Evolutionary conservation across 2,113 vertebrate species (phyloP).

Genomic region (Strix aluco): DNA sequence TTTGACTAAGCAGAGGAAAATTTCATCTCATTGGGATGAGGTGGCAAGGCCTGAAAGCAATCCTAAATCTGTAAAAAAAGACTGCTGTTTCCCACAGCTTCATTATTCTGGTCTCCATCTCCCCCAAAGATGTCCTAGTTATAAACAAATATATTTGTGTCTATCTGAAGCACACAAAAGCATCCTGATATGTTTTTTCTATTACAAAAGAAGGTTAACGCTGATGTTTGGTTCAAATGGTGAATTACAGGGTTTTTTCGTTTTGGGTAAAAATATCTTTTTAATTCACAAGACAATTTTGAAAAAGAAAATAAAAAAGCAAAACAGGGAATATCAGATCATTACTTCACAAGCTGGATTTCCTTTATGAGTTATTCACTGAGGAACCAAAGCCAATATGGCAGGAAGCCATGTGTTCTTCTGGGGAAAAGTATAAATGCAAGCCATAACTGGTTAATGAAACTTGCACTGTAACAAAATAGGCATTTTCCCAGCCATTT

Average conservation of each 20-base stretch:
- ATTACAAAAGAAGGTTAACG: neutral
- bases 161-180: neutral
- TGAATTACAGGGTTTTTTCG: neutral
- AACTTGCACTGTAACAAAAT: neutral
- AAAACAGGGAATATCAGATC: neutral
- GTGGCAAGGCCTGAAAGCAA: neutral
- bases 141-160: neutral
- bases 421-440: neutral
- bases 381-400: neutral
- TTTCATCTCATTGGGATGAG: neutral
- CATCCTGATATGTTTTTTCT: neutral
- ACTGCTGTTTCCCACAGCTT: neutral
- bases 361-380: slow-evolving; percentile 31
- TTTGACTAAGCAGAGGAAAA: neutral
- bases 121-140: neutral
- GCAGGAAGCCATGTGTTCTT: slow-evolving; percentile 1
- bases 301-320: neutral
- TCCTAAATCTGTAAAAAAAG: neutral
- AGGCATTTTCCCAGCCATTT: neutral
- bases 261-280: neutral
- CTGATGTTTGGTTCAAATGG: neutral
- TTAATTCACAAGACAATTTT: neutral
- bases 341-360: slow-evolving; percentile 27
- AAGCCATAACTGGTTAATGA: neutral
- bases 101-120: neutral